phyloP scores from a whole-genome alignment of 2,888 invertebrate species.

The Eledona agricola region DNA sequence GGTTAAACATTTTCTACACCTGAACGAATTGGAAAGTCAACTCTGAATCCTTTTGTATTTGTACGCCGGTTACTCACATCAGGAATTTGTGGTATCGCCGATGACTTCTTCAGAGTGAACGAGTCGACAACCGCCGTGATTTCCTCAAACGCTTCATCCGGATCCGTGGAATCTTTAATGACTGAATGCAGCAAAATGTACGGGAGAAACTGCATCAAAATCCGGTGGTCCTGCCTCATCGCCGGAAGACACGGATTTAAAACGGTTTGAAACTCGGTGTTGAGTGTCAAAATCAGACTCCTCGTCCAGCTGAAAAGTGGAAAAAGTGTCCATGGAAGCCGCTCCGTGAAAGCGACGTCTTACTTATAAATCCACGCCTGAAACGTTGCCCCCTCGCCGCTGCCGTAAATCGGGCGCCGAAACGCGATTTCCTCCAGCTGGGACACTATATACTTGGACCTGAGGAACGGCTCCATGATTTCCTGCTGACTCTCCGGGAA shows the following conservation, averaged over 20 bases:
- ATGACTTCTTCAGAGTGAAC: slow-evolving; percentile 46
- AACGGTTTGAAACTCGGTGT: slow-evolving; percentile 68
- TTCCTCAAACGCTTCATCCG: slow-evolving; percentile 66
- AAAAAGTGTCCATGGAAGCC: slow-evolving; percentile 3
- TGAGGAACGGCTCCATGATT: slow-evolving; percentile 78
- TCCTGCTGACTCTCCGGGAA: slow-evolving; percentile 78
- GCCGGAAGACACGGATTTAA: slow-evolving; percentile 77
- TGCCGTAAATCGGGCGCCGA: slow-evolving; percentile 68
- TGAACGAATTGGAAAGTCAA: no score
- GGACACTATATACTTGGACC: slow-evolving; percentile 69
- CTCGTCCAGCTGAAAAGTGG: slow-evolving; percentile 71
- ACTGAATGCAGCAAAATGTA: slow-evolving; percentile 75
- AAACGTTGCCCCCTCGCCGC: slow-evolving; percentile 72
- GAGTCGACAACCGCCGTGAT: slow-evolving; percentile 65
- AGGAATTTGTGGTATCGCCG: no score
- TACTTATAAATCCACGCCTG: slow-evolving; percentile 79
- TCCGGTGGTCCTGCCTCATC: slow-evolving; percentile 76
- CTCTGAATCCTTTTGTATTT: no score
- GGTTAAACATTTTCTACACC: no score
- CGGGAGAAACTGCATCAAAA: slow-evolving; percentile 78
- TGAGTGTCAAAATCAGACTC: slow-evolving; percentile 71
- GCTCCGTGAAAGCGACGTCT: slow-evolving; percentile 52
- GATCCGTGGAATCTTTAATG: slow-evolving; percentile 63
- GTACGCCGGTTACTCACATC: no score
- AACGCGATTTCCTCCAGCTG: slow-evolving; percentile 54